Conservation (phyloP, 1,140 invertebrate species). For the fruit fly (Drosophila melanogaster) region Release_6_plus_ISO1_MT NT_033779.5:1031001-1031500, state of each 20-base stretch:
- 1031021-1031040: slow-evolving; percentile 41
- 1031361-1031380: slow-evolving; percentile 65
- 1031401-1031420: slow-evolving; percentile 58
- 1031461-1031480: slow-evolving; percentile 76
- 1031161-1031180: slow-evolving; percentile 59
- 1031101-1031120: slow-evolving; percentile 54
- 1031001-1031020: slow-evolving; percentile 29
- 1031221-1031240: slow-evolving; percentile 61
- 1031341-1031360: neutral
- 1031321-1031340: slow-evolving; percentile 15
- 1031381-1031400: slow-evolving; percentile 18
- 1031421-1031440: slow-evolving; percentile 21
- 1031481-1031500: neutral
- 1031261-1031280: slow-evolving; percentile 33
- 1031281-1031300: slow-evolving; percentile 23
- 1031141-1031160: slow-evolving; percentile 54
- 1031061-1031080: slow-evolving; percentile 32
- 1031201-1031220: slow-evolving; percentile 64
- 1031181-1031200: slow-evolving; percentile 31
- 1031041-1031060: slow-evolving; percentile 33
- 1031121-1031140: slow-evolving; percentile 18
- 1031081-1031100: slow-evolving; percentile 18
- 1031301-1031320: slow-evolving; percentile 38
- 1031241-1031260: slow-evolving; percentile 34
- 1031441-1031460: slow-evolving; percentile 75